Conservation (phyloP, 1,140 invertebrate species). For the Conopomorpha cramerella region DNA sequence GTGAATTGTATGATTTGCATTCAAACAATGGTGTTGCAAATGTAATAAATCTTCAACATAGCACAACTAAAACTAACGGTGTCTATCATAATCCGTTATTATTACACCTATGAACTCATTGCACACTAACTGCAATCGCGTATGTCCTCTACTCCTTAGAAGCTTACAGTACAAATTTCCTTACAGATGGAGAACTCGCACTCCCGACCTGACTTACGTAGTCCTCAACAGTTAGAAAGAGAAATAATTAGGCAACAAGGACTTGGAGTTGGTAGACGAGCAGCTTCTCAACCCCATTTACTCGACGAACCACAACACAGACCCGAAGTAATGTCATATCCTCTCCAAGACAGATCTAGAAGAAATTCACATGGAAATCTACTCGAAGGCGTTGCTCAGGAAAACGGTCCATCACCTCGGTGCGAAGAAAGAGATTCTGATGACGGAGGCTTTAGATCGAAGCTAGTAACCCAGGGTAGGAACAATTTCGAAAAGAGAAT, state of each 20-base stretch:
- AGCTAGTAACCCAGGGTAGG: constrained; percentile 41
- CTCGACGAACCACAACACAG: constrained; percentile 59
- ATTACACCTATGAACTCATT: too few relatives aligned
- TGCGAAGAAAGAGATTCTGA: constrained; percentile 61
- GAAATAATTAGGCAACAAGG: constrained; percentile 60
- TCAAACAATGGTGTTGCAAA: too few relatives aligned
- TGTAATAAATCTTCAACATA: too few relatives aligned
- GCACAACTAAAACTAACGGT: too few relatives aligned
- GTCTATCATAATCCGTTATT: too few relatives aligned
- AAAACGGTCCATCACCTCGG: constrained; percentile 17
- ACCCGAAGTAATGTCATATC: constrained; percentile 29
- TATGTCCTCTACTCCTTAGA: too few relatives aligned
- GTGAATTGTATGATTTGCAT: too few relatives aligned
- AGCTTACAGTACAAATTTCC: too few relatives aligned
- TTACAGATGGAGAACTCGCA: constrained; percentile 45
- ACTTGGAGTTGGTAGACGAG: constrained; percentile 58
- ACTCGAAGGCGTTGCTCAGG: constrained; percentile 44
- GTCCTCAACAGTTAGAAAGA: constrained; percentile 63
- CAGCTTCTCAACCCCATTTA: constrained; percentile 69
- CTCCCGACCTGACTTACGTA: constrained; percentile 51
- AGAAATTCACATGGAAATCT: constrained; percentile 63
- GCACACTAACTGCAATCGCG: too few relatives aligned
- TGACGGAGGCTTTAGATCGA: constrained; percentile 61
- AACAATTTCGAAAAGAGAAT: constrained; percentile 48
- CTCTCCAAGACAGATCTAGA: constrained; percentile 41